These are phyloP conservation scores for Melanotaenia boesemani DNA, from an alignment of 2,797 vertebrate species.

Conservation along the genomic window DNA sequence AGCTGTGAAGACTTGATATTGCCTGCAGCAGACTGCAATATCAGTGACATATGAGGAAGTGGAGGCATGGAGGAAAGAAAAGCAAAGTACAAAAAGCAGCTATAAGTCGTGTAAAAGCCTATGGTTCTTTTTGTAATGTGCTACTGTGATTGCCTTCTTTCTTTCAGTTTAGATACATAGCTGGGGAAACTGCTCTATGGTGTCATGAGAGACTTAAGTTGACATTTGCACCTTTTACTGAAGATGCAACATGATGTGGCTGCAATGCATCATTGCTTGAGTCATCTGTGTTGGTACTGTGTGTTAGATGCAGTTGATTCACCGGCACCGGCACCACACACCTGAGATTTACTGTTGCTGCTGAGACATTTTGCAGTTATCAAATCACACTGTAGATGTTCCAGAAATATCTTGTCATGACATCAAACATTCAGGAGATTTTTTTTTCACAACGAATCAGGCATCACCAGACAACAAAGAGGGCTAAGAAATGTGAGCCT, in stretches of 20 bases:
- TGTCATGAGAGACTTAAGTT: slow-evolving; percentile 7
- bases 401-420: slow-evolving; percentile 65
- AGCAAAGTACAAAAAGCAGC: slow-evolving; percentile 18
- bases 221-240: slow-evolving; percentile 40
- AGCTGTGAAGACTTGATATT: slow-evolving; percentile 37
- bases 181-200: slow-evolving; percentile 9
- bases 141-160: slow-evolving; percentile 5
- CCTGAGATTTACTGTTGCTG: slow-evolving; percentile 44
- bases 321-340: slow-evolving; percentile 10
- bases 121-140: slow-evolving; percentile 4
- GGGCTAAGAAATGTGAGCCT: slow-evolving; percentile 20
- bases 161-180: slow-evolving; percentile 11
- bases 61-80: slow-evolving; percentile 26
- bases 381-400: slow-evolving; percentile 28
- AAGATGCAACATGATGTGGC: slow-evolving; percentile 23
- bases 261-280: slow-evolving; percentile 30
- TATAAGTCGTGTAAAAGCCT: not conserved
- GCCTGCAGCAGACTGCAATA: slow-evolving; percentile 47
- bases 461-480: slow-evolving; percentile 47
- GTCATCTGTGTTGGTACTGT: slow-evolving; percentile 30
- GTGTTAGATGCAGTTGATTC: slow-evolving; percentile 48
- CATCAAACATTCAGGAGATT: slow-evolving; percentile 48
- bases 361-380: slow-evolving; percentile 35
- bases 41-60: slow-evolving; percentile 38
- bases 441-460: slow-evolving; percentile 33